Base-by-base conservation (phyloP, 1,140 invertebrate species). In the Oncopodura yosiiana region DNA sequence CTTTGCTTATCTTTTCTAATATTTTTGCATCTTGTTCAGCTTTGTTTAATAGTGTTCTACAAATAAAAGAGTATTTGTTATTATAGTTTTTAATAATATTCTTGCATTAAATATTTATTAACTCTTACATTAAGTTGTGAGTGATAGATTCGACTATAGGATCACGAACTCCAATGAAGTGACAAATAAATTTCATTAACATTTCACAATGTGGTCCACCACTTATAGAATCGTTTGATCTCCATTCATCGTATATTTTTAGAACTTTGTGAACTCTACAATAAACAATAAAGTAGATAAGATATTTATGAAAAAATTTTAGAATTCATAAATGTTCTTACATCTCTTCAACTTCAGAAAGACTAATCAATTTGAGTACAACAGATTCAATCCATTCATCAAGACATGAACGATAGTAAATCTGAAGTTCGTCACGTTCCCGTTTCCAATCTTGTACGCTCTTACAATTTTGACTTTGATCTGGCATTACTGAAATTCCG, bases 341-440 rank as follows among this genome's bases (percentile, higher is more conserved):
- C 56, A 58, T 39, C 48, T 58, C 56, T 39, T 58, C 56, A 2
- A 58, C n/a, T 19, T 52, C 41, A 5, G 56, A 46, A 16, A 42
- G 43, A 46, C 42, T 38, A n/a, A 45, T 18, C 0, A 43, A 26
- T 18, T 27, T 46, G 3, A 58, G 36, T n/a, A 52, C 49, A 8
- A 52, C n/a, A 19, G 34, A 48, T 32, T 52, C 56, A 24, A 32
- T 26, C 29, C 43, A 58, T 18, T 46, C 41, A 39, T 58, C 18
- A 41, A 9, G 8, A 41, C 16, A 6, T 41, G 38, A 19, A 9
- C 38, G 16, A 41, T 41, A 8, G 18, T 6, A 19, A 18, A 12
- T 6, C 18, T 8, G 16, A 41, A 18, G 8, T 41, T 41, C 16
- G 38, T 16, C 12, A 41, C 12, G 16, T 9, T 41, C 8, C 16